Conservation (phyloP, 2,797 vertebrate species). For the Coendou prehensilis region DNA sequence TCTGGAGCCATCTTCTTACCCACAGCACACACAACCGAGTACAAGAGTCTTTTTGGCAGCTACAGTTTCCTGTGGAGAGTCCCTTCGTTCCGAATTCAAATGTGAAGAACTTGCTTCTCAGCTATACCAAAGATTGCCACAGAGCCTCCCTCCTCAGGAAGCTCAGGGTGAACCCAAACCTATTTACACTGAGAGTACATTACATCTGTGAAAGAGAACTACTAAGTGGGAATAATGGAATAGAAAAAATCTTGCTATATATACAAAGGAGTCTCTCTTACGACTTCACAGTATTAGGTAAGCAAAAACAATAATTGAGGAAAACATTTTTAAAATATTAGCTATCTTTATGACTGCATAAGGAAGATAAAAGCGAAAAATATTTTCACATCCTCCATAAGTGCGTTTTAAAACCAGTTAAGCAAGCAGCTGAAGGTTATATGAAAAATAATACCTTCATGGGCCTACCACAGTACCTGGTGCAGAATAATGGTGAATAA, state of each 20-base stretch:
- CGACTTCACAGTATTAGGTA: neutral
- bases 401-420: constrained; percentile 24
- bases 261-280: neutral
- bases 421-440: neutral
- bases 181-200: neutral
- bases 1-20: neutral
- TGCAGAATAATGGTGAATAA: neutral
- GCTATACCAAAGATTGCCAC: neutral
- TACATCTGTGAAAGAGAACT: constrained; percentile 44
- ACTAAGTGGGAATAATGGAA: neutral
- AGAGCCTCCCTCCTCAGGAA: constrained; percentile 29
- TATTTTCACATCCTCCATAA: neutral
- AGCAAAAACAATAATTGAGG: constrained; percentile 25
- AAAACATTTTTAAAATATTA: constrained; percentile 6
- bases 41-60: neutral
- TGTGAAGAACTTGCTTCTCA: constrained; percentile 8
- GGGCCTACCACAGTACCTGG: neutral
- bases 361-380: constrained; percentile 47
- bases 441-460: constrained; percentile 31
- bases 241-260: constrained; percentile 29
- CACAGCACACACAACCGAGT: neutral
- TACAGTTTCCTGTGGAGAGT: neutral
- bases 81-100: neutral
- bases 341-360: neutral
- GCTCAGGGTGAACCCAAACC: neutral